Base-by-base conservation (phyloP, 2,113 vertebrate species). In the Carlito syrichta region DNA sequence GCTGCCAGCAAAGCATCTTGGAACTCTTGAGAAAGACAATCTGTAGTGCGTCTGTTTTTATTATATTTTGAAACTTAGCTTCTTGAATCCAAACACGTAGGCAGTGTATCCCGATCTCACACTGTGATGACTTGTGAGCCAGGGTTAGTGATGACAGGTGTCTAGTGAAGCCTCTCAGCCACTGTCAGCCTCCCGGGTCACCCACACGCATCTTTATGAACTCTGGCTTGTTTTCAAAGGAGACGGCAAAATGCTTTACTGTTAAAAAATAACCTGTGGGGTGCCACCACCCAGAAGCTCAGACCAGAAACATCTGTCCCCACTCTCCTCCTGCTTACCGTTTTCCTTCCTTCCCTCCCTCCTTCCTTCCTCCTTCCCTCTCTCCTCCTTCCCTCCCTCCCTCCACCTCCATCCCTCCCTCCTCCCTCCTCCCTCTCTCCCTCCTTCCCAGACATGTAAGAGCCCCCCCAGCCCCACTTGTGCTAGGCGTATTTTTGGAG, bases 71-170 rank as follows among this genome's bases (percentile, higher is more conserved):
- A 38, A 58, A 88, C 43, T 71, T 81, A 50, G 79, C 63, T 54
- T 25, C 60, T 73, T 60, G 30, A 95, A 82, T 96, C 97, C 71
- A 95, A 86, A 48, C 54, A 83, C 35, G 54, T 86, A 95, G 95
- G n/a, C 48, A 77, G 16, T 60, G 95, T 71, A 95, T 95, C 93
- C 43, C 78, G 58, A 82, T 30, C 91, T 76, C 35, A 20, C 83
- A 79, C 58, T 48, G 52, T 76, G 69, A 69, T 86, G 91, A 93
- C 71, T 86, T 92, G 62, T 90, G 94, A 94, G 86, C 94, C 68
- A 78, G 23, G 97, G 54, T 89, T 95, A 92, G 92, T 77, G 27
- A 86, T 97, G 97, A 98, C 96, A 98, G 98, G 98, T 85, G 89
- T 12, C 91, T 88, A 96, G 78, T 66, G 35, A 95, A 89, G 73